A percentile compares a stretch with the other conserved stretches of the same genome.
These are phyloP conservation scores for Siphlonurus alternatus DNA, from an alignment of 2,888 invertebrate genomes.

Conservation along the genomic window DNA sequence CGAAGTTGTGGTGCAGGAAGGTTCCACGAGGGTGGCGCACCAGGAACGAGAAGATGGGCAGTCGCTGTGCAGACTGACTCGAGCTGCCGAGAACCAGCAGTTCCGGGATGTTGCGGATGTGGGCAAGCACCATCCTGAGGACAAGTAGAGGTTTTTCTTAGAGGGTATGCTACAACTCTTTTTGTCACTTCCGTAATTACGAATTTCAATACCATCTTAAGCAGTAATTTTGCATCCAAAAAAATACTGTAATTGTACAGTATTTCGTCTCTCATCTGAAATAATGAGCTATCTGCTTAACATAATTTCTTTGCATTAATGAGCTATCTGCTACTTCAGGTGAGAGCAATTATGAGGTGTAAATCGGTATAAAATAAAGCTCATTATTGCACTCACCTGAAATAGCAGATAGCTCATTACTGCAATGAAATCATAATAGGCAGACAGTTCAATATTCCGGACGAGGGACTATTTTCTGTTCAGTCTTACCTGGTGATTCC, in stretches of 20 bases:
- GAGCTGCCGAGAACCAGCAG: constrained; percentile 58
- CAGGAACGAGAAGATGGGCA: constrained; percentile 75
- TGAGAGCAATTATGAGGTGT: too few species aligned
- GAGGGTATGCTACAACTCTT: neutral
- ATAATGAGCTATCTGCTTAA: too few species aligned
- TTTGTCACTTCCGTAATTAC: neutral
- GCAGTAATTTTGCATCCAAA: neutral
- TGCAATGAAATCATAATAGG: too few species aligned
- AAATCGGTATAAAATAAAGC: too few species aligned
- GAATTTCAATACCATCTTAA: too few species aligned
- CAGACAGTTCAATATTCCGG: too few species aligned
- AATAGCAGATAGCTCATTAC: too few species aligned
- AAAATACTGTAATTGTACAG: too few species aligned
- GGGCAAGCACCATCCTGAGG: constrained; percentile 60
- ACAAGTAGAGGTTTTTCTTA: constrained; percentile 11
- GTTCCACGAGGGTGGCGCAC: constrained; percentile 64
- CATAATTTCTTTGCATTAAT: neutral
- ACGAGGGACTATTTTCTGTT: too few species aligned
- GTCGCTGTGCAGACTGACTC: constrained; percentile 40
- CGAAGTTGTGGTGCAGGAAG: constrained; percentile 77
- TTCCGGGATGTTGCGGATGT: constrained; percentile 60
- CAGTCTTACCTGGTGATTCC: constrained; percentile 49
- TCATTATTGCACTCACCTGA: too few species aligned
- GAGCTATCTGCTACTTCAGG: too few species aligned
- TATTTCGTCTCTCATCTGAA: too few species aligned